These are phyloP conservation scores for Cheilosia variabilis DNA, from an alignment of 2,888 invertebrate genomes.

Conservation along the genomic window DNA sequence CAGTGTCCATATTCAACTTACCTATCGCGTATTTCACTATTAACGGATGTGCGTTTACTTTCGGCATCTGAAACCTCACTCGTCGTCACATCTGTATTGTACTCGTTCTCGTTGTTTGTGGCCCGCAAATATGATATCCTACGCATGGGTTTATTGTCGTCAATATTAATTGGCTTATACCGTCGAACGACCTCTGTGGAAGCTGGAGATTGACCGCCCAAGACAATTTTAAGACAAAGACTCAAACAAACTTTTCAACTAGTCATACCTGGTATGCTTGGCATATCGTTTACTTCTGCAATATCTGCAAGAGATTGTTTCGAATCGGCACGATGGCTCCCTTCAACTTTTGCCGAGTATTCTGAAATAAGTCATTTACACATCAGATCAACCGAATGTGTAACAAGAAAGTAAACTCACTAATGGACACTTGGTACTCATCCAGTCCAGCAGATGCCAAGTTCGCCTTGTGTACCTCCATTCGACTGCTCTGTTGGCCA, in stretches of 20 bases:
- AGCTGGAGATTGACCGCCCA: constrained; percentile 27
- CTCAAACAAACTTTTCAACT: not conserved
- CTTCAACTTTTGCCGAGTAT: constrained; percentile 68
- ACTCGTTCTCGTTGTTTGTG: constrained; percentile 91
- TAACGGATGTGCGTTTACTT: constrained; percentile 81
- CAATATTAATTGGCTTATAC: constrained; percentile 85
- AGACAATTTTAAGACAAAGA: not conserved
- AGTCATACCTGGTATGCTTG: constrained; percentile 76
- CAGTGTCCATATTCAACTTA: constrained; percentile 81
- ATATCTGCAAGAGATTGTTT: constrained; percentile 80
- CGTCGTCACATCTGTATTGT: constrained; percentile 84
- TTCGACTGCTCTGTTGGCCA: constrained; percentile 80
- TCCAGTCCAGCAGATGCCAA: constrained; percentile 80
- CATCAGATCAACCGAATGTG: not conserved
- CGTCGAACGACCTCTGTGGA: constrained; percentile 80
- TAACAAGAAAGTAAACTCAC: constrained; percentile 76
- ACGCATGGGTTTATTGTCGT: constrained; percentile 94
- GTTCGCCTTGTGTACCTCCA: constrained; percentile 82
- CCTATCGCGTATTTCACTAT: constrained; percentile 86
- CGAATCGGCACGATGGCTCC: constrained; percentile 74
- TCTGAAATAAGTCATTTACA: constrained; percentile 30
- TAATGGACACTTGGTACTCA: constrained; percentile 78
- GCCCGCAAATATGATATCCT: constrained; percentile 97
- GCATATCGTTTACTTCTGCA: constrained; percentile 78
- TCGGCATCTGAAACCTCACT: constrained; percentile 75